Percentiles rank a stretch among this genome's conserved stretches.
These are phyloP conservation scores for Mormyrus lacerda DNA, from an alignment of 2,113 vertebrate genomes.

Conservation along the genomic window DNA sequence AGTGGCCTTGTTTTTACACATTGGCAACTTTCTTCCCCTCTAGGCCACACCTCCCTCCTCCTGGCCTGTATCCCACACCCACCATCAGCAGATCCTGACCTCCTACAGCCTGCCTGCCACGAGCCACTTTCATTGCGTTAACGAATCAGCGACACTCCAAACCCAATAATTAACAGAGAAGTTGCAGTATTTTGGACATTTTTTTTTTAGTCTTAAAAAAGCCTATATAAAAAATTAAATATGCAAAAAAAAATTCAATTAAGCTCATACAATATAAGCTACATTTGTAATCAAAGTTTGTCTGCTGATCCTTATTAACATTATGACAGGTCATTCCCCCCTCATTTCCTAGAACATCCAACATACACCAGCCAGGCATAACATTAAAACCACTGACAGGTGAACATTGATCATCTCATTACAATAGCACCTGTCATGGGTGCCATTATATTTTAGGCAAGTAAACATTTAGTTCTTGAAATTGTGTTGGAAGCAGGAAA, in stretches of 20 bases:
- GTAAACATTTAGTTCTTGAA: not conserved
- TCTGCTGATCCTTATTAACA: not conserved
- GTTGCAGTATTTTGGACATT: not conserved
- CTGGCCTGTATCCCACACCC: not conserved
- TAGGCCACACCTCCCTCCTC: not conserved
- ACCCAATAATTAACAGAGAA: no score
- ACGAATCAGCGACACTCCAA: not conserved
- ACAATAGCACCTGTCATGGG: not conserved
- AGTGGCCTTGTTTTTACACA: not conserved
- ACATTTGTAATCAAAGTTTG: not conserved
- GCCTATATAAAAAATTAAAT: not conserved
- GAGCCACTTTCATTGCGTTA: not conserved
- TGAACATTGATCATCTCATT: not conserved
- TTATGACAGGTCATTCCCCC: not conserved
- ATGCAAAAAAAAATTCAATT: no score
- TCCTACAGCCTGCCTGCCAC: not conserved
- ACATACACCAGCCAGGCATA: not conserved
- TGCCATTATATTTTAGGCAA: not conserved
- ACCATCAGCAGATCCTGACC: not conserved
- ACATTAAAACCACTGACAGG: not conserved
- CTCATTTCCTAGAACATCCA: not conserved
- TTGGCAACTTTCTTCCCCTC: not conserved
- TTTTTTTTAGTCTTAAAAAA: not conserved
- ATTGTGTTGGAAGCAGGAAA: no score
- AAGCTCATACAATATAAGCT: no score